phyloP scores from a whole-genome alignment of 2,888 invertebrate genomes.

The Isotomurus palustris region DNA sequence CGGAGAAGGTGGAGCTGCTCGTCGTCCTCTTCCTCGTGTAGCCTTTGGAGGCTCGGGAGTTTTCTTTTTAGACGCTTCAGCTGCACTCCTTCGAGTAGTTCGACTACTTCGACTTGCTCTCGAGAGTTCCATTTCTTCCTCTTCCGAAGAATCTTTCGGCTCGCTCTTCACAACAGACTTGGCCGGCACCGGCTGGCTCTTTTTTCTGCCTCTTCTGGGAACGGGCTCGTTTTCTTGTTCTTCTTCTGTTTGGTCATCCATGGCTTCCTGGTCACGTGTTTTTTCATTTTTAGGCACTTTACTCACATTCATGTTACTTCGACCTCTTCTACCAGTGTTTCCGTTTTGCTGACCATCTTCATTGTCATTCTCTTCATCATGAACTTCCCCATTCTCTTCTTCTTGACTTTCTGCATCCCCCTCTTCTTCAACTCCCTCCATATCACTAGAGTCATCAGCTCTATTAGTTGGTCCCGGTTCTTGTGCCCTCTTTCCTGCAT shows the following conservation, averaged over 20 bases:
- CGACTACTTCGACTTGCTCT: not conserved
- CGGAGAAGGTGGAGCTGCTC: not conserved
- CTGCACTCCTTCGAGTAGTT: not conserved
- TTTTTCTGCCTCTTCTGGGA: not conserved
- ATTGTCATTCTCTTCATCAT: not conserved
- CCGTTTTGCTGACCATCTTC: not conserved
- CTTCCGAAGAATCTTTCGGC: not conserved
- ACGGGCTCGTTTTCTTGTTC: not conserved
- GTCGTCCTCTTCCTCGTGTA: not conserved
- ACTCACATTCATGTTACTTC: not conserved
- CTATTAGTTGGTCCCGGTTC: constrained; percentile 8
- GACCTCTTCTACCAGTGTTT: not conserved
- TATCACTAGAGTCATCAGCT: constrained; percentile 14
- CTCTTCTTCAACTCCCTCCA: not conserved
- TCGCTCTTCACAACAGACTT: not conserved
- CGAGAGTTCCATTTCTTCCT: not conserved
- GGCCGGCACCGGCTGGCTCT: not conserved
- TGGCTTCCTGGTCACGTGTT: not conserved
- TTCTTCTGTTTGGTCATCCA: not conserved
- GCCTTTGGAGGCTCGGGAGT: not conserved
- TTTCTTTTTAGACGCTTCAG: not conserved
- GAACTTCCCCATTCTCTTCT: constrained; percentile 8
- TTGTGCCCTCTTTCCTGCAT: constrained; percentile 2
- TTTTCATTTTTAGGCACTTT: not conserved
- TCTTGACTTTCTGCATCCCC: constrained; percentile 12